phyloP scores from a whole-genome alignment of 2,797 vertebrate genomes.

The Chelmon rostratus region DNA sequence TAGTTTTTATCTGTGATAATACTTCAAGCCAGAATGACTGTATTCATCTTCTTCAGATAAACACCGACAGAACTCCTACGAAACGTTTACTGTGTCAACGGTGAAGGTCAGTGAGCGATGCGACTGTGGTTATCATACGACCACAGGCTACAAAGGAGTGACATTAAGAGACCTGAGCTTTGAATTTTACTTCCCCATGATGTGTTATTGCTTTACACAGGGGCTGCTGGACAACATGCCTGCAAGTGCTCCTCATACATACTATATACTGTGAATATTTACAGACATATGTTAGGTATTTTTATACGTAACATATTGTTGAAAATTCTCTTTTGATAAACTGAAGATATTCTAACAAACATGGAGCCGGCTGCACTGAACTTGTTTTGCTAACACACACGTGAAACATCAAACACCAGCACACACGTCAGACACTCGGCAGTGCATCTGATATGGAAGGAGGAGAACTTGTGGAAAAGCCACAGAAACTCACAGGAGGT shows the following conservation, averaged over 20 bases:
- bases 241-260: no score
- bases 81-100: background rate
- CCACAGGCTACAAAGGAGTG: background rate
- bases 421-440: background rate
- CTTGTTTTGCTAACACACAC: background rate
- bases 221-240: background rate
- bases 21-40: background rate
- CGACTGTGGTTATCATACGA: background rate
- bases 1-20: background rate
- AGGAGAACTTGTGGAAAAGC: background rate
- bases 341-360: background rate
- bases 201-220: background rate
- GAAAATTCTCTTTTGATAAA: no score
- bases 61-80: background rate
- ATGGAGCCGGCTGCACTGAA: background rate
- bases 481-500: slow-evolving; percentile 74
- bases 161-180: background rate
- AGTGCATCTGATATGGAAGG: background rate
- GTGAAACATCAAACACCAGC: background rate
- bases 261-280: background rate
- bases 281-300: no score
- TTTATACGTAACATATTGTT: no score
- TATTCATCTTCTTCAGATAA: background rate
- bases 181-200: no score
- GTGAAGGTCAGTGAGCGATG: no score